Evolutionary conservation across 2,888 invertebrate genomes (phyloP), one percentile per base, ranked within the genome.

Genomic region (Cylloceria caligata): DNA sequence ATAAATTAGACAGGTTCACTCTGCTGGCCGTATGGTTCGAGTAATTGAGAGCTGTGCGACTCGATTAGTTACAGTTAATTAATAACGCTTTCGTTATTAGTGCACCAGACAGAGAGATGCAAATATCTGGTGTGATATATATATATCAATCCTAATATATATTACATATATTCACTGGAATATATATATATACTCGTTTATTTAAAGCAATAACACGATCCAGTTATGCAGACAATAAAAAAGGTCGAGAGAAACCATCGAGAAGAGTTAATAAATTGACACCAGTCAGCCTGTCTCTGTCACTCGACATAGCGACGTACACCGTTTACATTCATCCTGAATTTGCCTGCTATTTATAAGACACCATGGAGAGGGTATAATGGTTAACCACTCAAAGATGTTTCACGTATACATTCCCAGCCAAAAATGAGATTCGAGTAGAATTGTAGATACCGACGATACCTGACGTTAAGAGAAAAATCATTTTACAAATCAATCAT

Each of bases 21-120:
- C 30, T 24, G 55, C 27, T 57, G 45, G 68, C 39, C 11, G 13
- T 62, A 57, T 21, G 45, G 34, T 72, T 47, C 42, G 57, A 30
- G 47, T 65, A 69, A 81, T 81, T 81, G 64, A 81, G 27, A 57
- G 69, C 24, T 62, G 68, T 45, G 27, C 52, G 73, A 69, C 57
- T 64, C 47, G 34, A 73, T 81, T 78, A 78, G 69, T 78, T 45
- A 74, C 77, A 64, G 73, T 81, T 78, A 81, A 81, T 78, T 81
- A 81, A 81, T 81, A 81, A 74, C 77, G 45, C 55, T 64, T 55
- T 9, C 64, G 73, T 69, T 76, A 69, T 74, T 74, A 73, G 55
- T 49, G 81, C n/a, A 74, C 65, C 57, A 36, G 49, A 39, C 47
- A 52, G 60, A 19, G 21, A 49, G 16, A 36, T n/a, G 45, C 34